Evolutionary conservation across 2,113 vertebrate species (phyloP).

Genomic region (Parus major): DNA sequence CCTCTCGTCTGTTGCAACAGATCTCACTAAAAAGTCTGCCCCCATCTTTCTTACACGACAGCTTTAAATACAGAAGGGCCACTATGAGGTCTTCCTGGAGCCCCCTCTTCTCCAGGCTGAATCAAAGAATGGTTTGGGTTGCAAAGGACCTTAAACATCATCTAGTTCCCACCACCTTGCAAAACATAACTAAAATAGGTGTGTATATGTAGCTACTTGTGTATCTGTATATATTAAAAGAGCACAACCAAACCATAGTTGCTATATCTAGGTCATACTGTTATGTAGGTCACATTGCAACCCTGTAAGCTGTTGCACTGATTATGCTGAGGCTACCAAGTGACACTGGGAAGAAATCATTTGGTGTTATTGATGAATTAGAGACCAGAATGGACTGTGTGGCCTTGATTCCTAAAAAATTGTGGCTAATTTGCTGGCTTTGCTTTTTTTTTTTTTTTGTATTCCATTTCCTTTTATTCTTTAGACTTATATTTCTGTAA

Average conservation of each 20-base stretch:
- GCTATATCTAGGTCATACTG: not conserved
- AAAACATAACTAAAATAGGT: not conserved
- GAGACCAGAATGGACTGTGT: not conserved
- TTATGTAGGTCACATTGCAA: not conserved
- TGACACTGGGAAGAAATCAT: not conserved
- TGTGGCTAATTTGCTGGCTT: not conserved
- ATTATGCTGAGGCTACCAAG: not conserved
- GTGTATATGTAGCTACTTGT: not conserved
- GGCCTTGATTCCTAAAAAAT: not conserved
- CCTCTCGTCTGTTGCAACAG: not conserved
- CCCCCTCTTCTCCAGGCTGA: not conserved
- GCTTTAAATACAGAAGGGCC: not conserved
- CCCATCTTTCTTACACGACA: not conserved
- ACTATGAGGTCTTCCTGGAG: not conserved
- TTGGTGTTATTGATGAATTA: not conserved
- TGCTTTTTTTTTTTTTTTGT: not conserved
- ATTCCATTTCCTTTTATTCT: not conserved
- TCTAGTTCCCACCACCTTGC: not conserved
- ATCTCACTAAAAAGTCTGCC: not conserved
- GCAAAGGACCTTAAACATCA: not conserved
- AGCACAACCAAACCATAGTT: not conserved
- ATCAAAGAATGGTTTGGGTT: not conserved
- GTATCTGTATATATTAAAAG: not conserved
- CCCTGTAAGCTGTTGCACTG: not conserved
- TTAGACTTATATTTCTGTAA: not conserved